Evolutionary conservation across 1,140 invertebrate genomes (phyloP).

Genomic region (Platorchestia sp.): DNA sequence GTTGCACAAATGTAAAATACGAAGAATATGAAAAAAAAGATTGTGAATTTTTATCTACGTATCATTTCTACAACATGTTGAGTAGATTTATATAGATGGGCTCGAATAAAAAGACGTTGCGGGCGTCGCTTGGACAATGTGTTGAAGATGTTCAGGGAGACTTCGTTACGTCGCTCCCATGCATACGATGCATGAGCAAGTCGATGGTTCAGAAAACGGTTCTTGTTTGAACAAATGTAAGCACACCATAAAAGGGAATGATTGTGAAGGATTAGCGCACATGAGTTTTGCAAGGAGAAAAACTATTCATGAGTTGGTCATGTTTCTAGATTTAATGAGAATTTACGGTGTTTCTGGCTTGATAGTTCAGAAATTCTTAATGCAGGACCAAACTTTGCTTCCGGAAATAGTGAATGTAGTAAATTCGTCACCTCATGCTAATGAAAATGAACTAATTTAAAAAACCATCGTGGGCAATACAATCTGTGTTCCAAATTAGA

Average conservation of each 20-base stretch:
- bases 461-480: too few relatives aligned
- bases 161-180: not conserved
- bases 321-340: not conserved
- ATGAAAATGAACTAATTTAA: too few relatives aligned
- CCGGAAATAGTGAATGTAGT: too few relatives aligned
- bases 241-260: not conserved
- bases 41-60: not conserved
- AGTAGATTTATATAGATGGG: not conserved
- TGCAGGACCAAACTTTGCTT: too few relatives aligned
- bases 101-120: not conserved
- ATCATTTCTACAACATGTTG: not conserved
- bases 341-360: not conserved
- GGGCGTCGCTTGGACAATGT: not conserved
- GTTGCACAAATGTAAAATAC: not conserved
- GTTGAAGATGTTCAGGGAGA: not conserved
- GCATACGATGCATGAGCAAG: not conserved
- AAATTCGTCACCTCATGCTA: too few relatives aligned
- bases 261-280: not conserved
- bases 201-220: not conserved
- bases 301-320: not conserved
- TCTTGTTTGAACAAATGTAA: not conserved
- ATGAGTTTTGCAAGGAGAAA: not conserved
- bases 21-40: not conserved
- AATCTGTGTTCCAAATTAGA: too few relatives aligned
- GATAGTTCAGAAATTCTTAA: too few relatives aligned